A percentile compares a stretch with the other conserved stretches of the same genome.
Evolutionary conservation across 2,888 invertebrate species (phyloP).

Genomic region (Drosophila kokeensis): DNA sequence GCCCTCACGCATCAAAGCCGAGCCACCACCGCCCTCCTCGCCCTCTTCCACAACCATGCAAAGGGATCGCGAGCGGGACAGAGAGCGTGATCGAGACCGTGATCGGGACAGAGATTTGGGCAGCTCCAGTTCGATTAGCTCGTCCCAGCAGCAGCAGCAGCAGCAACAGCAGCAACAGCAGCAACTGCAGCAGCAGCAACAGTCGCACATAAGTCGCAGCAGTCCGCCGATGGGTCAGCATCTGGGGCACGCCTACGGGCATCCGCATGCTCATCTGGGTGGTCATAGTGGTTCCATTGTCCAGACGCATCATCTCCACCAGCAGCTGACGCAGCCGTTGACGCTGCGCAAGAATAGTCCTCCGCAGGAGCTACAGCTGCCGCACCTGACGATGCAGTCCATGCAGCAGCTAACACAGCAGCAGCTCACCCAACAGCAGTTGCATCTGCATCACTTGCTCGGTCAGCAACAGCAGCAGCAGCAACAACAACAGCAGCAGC

Average conservation of each 20-base stretch:
- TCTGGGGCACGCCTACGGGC: conserved; percentile 44
- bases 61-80: conserved; percentile 38
- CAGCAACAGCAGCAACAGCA: conserved; percentile 3
- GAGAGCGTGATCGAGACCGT: conserved; percentile 36
- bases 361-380: conserved; percentile 76
- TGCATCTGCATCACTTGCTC: conserved; percentile 82
- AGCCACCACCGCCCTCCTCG: conserved; percentile 79
- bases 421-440: conserved; percentile 83
- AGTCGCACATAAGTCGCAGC: conserved; percentile 51
- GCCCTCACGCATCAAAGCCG: conserved; percentile 85
- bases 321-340: conserved; percentile 82
- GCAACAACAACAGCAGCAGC: conserved; percentile 69
- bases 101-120: conserved; percentile 50
- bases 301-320: conserved; percentile 83
- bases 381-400: conserved; percentile 78
- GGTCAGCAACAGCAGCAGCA: conserved; percentile 75
- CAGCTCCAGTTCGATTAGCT: conserved; percentile 67
- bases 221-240: conserved; percentile 65
- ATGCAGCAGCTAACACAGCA: conserved; percentile 84
- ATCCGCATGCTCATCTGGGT: conserved; percentile 41
- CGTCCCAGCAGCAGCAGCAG: conserved; percentile 59
- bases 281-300: conserved; percentile 67
- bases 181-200: conserved; percentile 11
- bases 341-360: conserved; percentile 80
- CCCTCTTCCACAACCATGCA: conserved; percentile 78